Evolutionary conservation across 53 echinoderm and acorn worm species (phyloP).

Genomic region (Arbacia lixula): DNA sequence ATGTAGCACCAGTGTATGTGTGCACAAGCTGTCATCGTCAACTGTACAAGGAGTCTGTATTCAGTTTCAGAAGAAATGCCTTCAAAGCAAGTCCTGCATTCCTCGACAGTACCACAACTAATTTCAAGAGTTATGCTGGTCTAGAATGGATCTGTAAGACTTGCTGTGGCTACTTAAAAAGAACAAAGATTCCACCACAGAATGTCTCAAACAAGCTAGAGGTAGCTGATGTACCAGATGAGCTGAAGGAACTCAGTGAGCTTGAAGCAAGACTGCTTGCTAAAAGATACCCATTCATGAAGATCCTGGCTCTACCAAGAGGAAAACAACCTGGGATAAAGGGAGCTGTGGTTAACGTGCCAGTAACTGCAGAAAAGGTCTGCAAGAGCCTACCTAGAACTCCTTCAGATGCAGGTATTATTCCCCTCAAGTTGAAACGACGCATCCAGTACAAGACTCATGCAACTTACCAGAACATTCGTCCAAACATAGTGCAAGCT

Average conservation of each 20-base stretch:
- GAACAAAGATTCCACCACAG: constrained; percentile 30
- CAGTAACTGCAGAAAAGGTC: constrained; percentile 27
- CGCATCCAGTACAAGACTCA: constrained; percentile 26
- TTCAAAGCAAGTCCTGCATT: not conserved
- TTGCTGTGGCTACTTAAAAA: constrained; percentile 16
- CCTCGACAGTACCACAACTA: not conserved
- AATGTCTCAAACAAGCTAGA: constrained; percentile 40
- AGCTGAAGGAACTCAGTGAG: constrained; percentile 24
- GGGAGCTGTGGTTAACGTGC: constrained; percentile 61
- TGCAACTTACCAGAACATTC: constrained; percentile 20
- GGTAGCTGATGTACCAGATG: constrained; percentile 41
- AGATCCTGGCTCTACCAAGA: constrained; percentile 58
- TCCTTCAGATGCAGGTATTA: constrained; percentile 17
- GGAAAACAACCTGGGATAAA: constrained; percentile 36
- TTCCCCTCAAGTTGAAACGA: constrained; percentile 54
- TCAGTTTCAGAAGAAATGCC: not conserved
- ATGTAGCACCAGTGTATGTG: constrained; percentile 15
- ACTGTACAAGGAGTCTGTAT: constrained; percentile 41
- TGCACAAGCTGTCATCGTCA: constrained; percentile 51
- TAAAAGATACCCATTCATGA: constrained; percentile 55
- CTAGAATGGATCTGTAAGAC: constrained; percentile 58
- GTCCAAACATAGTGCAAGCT: too few species aligned
- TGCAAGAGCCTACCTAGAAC: constrained; percentile 35
- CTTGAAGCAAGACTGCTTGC: constrained; percentile 53
- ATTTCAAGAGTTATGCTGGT: not conserved